Base-by-base conservation (phyloP, 2,888 invertebrate genomes). In the Eudasyphora cyanicolor region DNA sequence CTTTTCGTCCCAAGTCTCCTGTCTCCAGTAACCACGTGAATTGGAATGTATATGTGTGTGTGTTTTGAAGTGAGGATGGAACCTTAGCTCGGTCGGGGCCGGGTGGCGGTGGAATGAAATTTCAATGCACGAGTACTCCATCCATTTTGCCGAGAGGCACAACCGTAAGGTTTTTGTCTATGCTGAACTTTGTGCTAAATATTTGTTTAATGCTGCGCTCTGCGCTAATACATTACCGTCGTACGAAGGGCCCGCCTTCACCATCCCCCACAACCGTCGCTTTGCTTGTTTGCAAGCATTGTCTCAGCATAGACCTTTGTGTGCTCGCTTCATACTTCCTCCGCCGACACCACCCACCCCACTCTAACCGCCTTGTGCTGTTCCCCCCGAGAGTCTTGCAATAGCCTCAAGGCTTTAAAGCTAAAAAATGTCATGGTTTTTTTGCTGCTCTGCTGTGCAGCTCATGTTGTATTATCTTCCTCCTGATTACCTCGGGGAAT, bases 131-230 rank as follows among this genome's bases (percentile, higher is more conserved):
- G 60, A n/a, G n/a, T 60, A 62, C 27, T n/a, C 69, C n/a, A 21
- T 74, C 77, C 49, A 27, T 32, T 27, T 32, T 1, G 75, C 77
- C 19, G 8, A 35, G 76, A 75, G 78, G 51, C 76, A 54, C 49
- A 73, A 79, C 74, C 79, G 76, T 79, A 78, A 81, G 86, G 86
- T 85, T 81, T 79, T 85, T 85, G 85, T 84, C 84, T 82, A 71
- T 74, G 80, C 82, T 86, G 82, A 81, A 85, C 80, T 84, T 79
- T 85, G 84, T 80, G 57, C 80, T 78, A 78, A 84, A 84, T 84
- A 84, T 84, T 84, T 84, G 81, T 76, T 84, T 84, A 84, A 84
- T 84, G 57, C 81, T 78, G 76, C 81, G 77, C 84, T 84, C 81
- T 78, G 76, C 81, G 77, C 84, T 84, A 81, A 80, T 76, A 81